Percentiles rank a stretch among this genome's conserved stretches.
Evolutionary conservation across 2,797 vertebrate species (phyloP).

Genomic region (Clarias pachynema): DNA sequence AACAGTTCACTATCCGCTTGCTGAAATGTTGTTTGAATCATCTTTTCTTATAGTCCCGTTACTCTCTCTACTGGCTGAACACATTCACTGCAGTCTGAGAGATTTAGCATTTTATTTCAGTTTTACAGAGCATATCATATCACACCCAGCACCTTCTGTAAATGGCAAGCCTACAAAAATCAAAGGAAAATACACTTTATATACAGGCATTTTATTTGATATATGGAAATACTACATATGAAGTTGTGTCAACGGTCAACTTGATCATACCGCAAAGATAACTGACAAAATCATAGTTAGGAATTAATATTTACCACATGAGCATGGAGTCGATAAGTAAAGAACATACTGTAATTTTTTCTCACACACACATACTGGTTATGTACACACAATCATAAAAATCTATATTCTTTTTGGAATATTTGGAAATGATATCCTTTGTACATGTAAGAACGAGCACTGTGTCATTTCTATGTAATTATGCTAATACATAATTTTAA

Average conservation of each 20-base stretch:
- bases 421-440: neutral
- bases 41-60: neutral
- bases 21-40: neutral
- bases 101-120: neutral
- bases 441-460: neutral
- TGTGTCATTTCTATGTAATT: neutral
- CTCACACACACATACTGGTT: neutral
- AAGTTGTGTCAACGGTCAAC: neutral
- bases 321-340: neutral
- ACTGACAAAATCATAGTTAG: neutral
- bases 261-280: neutral
- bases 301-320: constrained; percentile 23
- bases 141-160: neutral
- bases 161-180: too few species aligned
- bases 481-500: neutral
- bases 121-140: neutral
- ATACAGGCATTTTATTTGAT: neutral
- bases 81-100: constrained; percentile 20
- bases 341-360: neutral
- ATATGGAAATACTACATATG: constrained; percentile 7
- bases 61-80: constrained; percentile 25
- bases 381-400: neutral
- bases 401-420: neutral
- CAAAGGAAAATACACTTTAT: neutral
- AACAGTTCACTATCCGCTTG: neutral